Evolutionary conservation across 2,888 invertebrate species (phyloP), one percentile per base, ranked within the genome.

Genomic region (Agrochola macilenta): DNA sequence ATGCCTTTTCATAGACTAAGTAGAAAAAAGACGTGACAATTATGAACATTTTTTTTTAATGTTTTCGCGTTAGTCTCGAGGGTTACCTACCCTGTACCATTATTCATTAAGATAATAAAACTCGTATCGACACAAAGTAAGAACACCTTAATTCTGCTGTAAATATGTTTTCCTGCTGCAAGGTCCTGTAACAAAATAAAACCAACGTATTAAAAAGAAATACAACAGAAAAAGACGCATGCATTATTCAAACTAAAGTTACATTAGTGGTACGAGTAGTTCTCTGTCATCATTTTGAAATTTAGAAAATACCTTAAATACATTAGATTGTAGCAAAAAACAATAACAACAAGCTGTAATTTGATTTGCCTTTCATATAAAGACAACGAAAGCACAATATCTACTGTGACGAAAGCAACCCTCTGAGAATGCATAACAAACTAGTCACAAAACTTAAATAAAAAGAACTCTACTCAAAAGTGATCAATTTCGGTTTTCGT

Each of bases 401-500:
- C 14, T 46, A 46, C 39, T 43, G 43, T 11, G 43, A 49, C 5
- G 14, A 20, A n/a, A 63, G 5, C 23, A 35, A 43, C n/a, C 80
- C 81, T 81, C 78, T 39, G 1, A 43, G 81, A 74, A 81, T 74
- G 23, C 58, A 26, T 30, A 52, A 12, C 26, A 46, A 61, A 43
- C n/a, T 84, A 81, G 49, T 9, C 64, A 84, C 39, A 46, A 79
- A 72, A 66, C 23, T 12, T 1, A 9, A 63, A 49, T 35, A 17
- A 63, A 65, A 63, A 64, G 52, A 60, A 71, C 30, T 72, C 74
- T 81, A 63, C 71, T 78, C 49, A 64, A 74, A 75, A 87, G 89
- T 93, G 92, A 95, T 93, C 92, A 94, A 94, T 94, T 87, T 90
- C 82, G 89, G 89, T 91, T 91, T 93, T 88, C 95, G 94, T 95